phyloP scores from a whole-genome alignment of 2,888 invertebrate species.

The Clusia tigrina region DNA sequence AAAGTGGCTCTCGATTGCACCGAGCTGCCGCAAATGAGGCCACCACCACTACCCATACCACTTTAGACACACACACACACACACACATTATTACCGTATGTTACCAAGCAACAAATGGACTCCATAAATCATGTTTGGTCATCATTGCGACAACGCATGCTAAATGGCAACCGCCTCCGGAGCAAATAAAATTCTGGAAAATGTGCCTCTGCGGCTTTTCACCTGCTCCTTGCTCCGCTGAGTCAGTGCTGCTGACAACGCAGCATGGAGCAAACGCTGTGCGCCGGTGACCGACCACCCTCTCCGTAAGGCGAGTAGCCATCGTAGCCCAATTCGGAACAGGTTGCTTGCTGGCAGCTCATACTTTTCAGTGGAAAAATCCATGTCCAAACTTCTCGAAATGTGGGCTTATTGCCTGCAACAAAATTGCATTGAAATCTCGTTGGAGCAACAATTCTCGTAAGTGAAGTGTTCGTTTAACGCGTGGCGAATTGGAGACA shows the following conservation, averaged over 20 bases:
- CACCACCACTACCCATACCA: constrained; percentile 18
- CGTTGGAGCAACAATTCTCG: neutral
- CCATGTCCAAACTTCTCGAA: too few species aligned
- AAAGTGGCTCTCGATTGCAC: neutral
- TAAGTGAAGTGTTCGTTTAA: neutral
- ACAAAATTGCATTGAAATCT: constrained; percentile 5
- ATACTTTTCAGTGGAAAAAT: constrained; percentile 1
- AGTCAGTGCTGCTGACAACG: too few species aligned
- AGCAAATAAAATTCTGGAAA: neutral
- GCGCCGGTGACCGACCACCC: neutral
- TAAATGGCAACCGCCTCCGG: constrained; percentile 3
- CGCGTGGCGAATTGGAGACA: neutral
- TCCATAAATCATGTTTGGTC: neutral
- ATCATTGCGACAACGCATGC: neutral
- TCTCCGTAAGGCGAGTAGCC: constrained; percentile 50
- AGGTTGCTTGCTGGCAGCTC: constrained; percentile 43
- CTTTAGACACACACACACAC: neutral
- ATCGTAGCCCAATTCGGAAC: constrained; percentile 57
- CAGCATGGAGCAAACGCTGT: neutral
- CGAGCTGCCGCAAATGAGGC: constrained; percentile 13
- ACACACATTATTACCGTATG: neutral
- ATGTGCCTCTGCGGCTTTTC: neutral
- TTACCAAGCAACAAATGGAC: neutral
- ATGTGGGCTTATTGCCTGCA: neutral
- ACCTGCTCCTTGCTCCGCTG: neutral